These are phyloP conservation scores for Rhopalosiphum maidis DNA, from an alignment of 1,140 invertebrate species.

Conservation along the genomic window DNA sequence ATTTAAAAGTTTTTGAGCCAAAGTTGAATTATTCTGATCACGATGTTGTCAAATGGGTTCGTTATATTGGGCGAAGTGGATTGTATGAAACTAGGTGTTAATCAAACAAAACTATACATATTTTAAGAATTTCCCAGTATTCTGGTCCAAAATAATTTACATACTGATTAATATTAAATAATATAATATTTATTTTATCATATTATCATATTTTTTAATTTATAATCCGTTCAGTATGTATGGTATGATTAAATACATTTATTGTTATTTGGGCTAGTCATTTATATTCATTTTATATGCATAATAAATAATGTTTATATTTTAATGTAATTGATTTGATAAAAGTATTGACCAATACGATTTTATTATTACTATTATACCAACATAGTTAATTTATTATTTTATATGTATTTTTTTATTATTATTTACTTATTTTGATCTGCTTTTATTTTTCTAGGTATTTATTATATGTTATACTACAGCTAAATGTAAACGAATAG, in stretches of 20 bases:
- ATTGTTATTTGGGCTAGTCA: slow-evolving; percentile 36
- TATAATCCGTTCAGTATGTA: background rate
- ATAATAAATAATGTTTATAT: background rate
- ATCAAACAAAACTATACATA: slow-evolving; percentile 59
- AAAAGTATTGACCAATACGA: background rate
- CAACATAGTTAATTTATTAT: background rate
- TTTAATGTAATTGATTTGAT: background rate
- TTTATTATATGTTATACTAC: background rate
- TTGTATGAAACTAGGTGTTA: slow-evolving; percentile 99
- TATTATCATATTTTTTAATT: background rate
- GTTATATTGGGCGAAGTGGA: slow-evolving; percentile 98
- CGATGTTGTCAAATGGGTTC: slow-evolving; percentile 99
- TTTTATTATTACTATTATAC: background rate
- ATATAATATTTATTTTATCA: slow-evolving; percentile 23
- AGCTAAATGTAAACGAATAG: background rate
- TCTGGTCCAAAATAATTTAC: background rate
- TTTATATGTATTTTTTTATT: background rate
- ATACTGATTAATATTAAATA: background rate
- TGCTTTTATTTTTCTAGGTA: background rate
- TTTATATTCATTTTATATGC: slow-evolving; percentile 20
- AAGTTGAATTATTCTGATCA: slow-evolving; percentile 99
- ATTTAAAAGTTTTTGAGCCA: slow-evolving; percentile 99
- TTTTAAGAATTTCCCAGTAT: background rate
- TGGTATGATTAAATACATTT: background rate
- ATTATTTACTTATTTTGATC: background rate